Base-by-base conservation (phyloP, 2,888 invertebrate genomes). In the Sinhomidia bicolor region DNA sequence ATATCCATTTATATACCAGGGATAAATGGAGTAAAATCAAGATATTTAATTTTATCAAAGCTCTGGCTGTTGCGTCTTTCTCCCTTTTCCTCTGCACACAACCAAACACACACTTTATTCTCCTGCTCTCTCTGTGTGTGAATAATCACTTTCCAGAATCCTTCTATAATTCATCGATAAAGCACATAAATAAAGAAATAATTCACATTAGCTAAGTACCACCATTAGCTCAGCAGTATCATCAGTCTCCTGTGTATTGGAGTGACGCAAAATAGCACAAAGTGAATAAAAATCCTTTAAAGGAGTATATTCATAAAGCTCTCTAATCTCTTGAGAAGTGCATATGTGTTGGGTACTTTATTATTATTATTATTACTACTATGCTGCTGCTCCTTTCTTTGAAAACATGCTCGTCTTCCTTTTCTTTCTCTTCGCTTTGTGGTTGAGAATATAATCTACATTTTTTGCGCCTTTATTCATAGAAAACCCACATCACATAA, bases 401-500 rank as follows among this genome's bases (percentile, higher is more conserved):
- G n/a, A n/a, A 36, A 36, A 32, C 4, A n/a, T 36, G 36, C 4
- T 7, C 26, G 10, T 62, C 9, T 36, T 6, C 17, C 57, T 41
- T 80, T 26, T 26, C 20, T 17, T 1, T 44, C 62, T 29, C 29
- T 29, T 23, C n/a, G 3, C 20, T 62, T 9, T 62, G 12, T 29
- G 6, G 3, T 12, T 23, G 2, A 3, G 57, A 23, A 17, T 9
- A 36, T 36, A 36, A 36, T 0, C 14, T 17, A 23, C 62, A 41
- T 60, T 54, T 60, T 29, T 6, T 20, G 57, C 62, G 62, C 14
- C 26, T 47, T 54, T 26, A 76, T 81, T n/a, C 54, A 51, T 68
- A 68, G 82, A 68, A n/a, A 29, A 36, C 65, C 51, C 82, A 54
- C 51, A 68, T 71, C 47, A 47, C 47, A 47, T 47, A 14, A 47